These are phyloP conservation scores for Aphrophora alni DNA, from an alignment of 2,888 invertebrate genomes.

Conservation along the genomic window DNA sequence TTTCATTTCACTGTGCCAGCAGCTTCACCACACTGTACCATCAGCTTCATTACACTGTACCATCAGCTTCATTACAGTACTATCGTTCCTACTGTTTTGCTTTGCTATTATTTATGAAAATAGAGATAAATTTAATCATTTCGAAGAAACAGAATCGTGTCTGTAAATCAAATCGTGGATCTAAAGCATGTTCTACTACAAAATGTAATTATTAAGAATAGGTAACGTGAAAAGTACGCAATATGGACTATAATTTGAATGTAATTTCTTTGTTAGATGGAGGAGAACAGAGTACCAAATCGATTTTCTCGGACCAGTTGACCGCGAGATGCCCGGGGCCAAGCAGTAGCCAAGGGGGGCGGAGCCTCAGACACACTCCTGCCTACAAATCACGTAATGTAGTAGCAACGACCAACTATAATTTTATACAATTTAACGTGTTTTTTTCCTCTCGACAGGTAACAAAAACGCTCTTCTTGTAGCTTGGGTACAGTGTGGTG, in stretches of 20 bases:
- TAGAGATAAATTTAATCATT: too few species aligned
- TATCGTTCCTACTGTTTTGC: too few species aligned
- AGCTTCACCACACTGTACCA: too few species aligned
- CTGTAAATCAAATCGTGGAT: background rate
- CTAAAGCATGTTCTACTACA: background rate
- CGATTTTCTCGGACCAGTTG: constrained; percentile 4
- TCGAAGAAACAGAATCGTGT: background rate
- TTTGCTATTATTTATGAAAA: too few species aligned
- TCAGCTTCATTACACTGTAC: too few species aligned
- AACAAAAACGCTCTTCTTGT: background rate
- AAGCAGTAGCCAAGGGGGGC: background rate
- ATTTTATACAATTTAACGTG: constrained; percentile 33
- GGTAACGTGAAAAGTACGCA: background rate
- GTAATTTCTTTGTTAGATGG: constrained; percentile 9
- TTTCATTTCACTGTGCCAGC: too few species aligned
- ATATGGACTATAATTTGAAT: background rate
- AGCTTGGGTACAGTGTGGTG: background rate
- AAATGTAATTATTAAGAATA: background rate
- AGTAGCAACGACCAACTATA: constrained; percentile 31
- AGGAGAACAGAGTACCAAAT: constrained; percentile 2
- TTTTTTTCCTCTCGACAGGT: constrained; percentile 20
- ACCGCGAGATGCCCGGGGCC: background rate
- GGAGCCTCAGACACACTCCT: constrained; percentile 10
- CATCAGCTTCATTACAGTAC: too few species aligned
- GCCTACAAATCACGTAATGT: constrained; percentile 34